Percentiles rank a stretch among this genome's conserved stretches.
Evolutionary conservation across 2,888 invertebrate species (phyloP).

Genomic region (Agonopterix heracliana): DNA sequence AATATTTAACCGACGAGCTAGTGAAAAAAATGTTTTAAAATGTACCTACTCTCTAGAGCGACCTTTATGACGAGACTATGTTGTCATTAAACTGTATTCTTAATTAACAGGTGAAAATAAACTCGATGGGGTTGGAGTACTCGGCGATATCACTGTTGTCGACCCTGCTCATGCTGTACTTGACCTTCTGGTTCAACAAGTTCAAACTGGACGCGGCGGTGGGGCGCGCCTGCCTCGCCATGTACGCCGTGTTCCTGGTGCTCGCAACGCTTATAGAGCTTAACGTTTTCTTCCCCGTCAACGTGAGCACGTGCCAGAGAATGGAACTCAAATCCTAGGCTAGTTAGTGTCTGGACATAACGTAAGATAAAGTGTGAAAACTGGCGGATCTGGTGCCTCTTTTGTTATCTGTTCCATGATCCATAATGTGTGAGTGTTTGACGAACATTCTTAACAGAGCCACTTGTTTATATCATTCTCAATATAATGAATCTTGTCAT

Average conservation of each 20-base stretch:
- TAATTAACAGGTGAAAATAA: slow-evolving; percentile 82
- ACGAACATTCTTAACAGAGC: neutral
- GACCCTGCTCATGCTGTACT: slow-evolving; percentile 88
- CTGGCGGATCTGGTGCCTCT: slow-evolving; percentile 28
- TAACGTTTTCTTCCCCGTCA: slow-evolving; percentile 94
- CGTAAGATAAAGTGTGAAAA: slow-evolving; percentile 25
- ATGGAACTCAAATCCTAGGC: slow-evolving; percentile 54
- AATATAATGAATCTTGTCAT: neutral
- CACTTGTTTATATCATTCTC: neutral
- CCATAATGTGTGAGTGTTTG: slow-evolving; percentile 1
- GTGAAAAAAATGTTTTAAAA: no score
- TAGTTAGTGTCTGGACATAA: slow-evolving; percentile 32
- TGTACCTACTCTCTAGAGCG: no score
- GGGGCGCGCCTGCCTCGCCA: slow-evolving; percentile 88
- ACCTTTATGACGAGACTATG: no score
- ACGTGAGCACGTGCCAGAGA: slow-evolving; percentile 88
- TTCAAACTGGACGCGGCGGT: slow-evolving; percentile 91
- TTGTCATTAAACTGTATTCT: no score
- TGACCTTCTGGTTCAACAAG: slow-evolving; percentile 90
- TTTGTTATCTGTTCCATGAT: slow-evolving; percentile 20
- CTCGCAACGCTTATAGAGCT: slow-evolving; percentile 93
- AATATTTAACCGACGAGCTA: no score
- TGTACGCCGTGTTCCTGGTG: slow-evolving; percentile 91
- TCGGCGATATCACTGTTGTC: slow-evolving; percentile 92
- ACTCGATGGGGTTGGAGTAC: slow-evolving; percentile 93